These are phyloP conservation scores for Acronicta psi DNA, from an alignment of 2,888 invertebrate species.

Conservation along the genomic window DNA sequence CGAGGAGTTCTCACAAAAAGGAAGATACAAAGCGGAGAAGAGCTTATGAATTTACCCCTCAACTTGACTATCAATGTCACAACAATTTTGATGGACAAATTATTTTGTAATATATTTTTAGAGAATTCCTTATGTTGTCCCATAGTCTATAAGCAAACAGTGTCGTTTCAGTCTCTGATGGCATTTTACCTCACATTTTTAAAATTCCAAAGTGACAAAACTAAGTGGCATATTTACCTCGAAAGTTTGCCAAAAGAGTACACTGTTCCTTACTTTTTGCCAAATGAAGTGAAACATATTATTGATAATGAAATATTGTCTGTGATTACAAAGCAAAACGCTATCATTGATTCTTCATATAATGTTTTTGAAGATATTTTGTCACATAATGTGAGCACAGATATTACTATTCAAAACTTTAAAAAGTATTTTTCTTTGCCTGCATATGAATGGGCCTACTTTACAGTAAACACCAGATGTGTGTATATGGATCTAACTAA, in stretches of 20 bases:
- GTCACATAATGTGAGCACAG: conserved; percentile 68
- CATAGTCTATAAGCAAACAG: conserved; percentile 69
- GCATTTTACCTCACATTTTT: conserved; percentile 93
- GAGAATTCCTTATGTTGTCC: conserved; percentile 82
- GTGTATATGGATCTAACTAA: conserved; percentile 91
- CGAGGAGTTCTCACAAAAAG: conserved; percentile 92
- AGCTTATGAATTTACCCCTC: conserved; percentile 90
- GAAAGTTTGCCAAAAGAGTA: conserved; percentile 91
- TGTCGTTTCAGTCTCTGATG: conserved; percentile 92
- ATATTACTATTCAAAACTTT: conserved; percentile 78
- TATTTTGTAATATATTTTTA: conserved; percentile 85
- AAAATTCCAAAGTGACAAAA: conserved; percentile 86
- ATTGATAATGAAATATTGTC: conserved; percentile 89
- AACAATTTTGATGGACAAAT: conserved; percentile 86
- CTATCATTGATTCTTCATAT: conserved; percentile 81
- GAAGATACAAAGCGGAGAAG: conserved; percentile 87
- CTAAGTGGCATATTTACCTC: conserved; percentile 91
- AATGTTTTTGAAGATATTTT: conserved; percentile 83
- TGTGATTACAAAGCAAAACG: conserved; percentile 85
- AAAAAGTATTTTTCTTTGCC: conserved; percentile 81
- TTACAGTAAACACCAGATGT: conserved; percentile 95
- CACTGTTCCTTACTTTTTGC: conserved; percentile 91
- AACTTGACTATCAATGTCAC: conserved; percentile 89
- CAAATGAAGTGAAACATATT: conserved; percentile 84
- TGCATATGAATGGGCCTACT: conserved; percentile 94